Percentiles rank a stretch among this genome's conserved stretches.
phyloP scores from a whole-genome alignment of 2,113 vertebrate genomes.

The Melanerpes formicivorus region DNA sequence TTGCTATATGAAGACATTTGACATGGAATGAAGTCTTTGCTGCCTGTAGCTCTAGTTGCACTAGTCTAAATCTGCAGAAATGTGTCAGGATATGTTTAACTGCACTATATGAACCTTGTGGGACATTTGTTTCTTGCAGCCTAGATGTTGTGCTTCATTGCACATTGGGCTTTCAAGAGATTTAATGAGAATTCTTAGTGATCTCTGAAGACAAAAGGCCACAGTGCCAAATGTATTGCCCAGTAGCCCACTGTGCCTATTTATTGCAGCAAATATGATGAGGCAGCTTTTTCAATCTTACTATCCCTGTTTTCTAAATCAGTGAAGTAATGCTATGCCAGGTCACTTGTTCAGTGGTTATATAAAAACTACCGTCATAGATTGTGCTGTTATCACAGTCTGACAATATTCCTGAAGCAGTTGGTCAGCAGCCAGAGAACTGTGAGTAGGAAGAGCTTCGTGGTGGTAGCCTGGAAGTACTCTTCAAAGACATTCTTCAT shows the following conservation, averaged over 20 bases:
- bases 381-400: neutral
- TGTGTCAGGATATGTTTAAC: neutral
- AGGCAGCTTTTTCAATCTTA: neutral
- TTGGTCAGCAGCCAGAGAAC: neutral
- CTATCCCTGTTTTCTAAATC: neutral
- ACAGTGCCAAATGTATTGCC: neutral
- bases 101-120: rapidly evolving
- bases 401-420: neutral
- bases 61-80: neutral
- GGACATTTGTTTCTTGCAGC: neutral
- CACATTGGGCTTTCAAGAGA: neutral
- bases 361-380: neutral
- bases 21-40: neutral
- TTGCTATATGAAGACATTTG: neutral
- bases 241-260: neutral
- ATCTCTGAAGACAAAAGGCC: neutral
- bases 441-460: neutral
- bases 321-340: neutral
- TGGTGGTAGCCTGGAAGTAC: neutral
- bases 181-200: neutral
- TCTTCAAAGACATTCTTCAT: neutral
- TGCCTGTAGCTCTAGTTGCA: neutral
- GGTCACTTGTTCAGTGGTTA: neutral
- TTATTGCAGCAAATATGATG: neutral
- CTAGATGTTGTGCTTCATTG: neutral